A percentile compares a stretch with the other conserved stretches of the same genome.
phyloP scores from a whole-genome alignment of 1,140 invertebrate species.

The Ptiloglossa arizonensis region DNA sequence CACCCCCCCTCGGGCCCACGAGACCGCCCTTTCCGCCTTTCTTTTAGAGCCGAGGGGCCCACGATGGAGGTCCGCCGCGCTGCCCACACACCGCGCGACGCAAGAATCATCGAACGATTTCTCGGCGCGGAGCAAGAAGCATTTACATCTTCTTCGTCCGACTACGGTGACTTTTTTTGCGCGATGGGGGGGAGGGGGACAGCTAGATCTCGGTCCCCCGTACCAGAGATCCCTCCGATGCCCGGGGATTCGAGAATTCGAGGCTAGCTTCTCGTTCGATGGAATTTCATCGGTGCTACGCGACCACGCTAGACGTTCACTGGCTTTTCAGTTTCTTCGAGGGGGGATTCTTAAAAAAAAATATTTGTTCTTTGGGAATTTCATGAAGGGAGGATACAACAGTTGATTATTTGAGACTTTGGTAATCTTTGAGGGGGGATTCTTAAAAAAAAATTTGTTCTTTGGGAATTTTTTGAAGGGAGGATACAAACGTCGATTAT shows the following conservation, averaged over 20 bases:
- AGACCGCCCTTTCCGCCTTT: slow-evolving; percentile 63
- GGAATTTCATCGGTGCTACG: not conserved
- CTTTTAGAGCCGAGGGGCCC: slow-evolving; percentile 61
- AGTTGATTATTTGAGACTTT: no score
- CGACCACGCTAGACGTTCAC: no score
- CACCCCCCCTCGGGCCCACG: slow-evolving; percentile 30
- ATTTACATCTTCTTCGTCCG: slow-evolving; percentile 49
- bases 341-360: no score
- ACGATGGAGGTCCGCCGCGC: slow-evolving; percentile 60
- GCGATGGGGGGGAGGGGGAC: no score
- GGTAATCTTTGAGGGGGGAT: no score
- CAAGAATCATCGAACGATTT: slow-evolving; percentile 60
- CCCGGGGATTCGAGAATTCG: not conserved
- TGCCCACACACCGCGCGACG: slow-evolving; percentile 66
- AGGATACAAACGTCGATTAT: no score
- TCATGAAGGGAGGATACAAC: no score
- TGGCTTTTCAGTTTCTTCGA: no score
- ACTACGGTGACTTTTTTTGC: slow-evolving; percentile 12
- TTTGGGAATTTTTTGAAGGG: no score
- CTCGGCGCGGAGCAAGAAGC: slow-evolving; percentile 45
- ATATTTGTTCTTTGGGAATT: no score
- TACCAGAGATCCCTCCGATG: not conserved
- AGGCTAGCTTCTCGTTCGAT: slow-evolving; percentile 1
- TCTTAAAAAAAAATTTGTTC: no score
- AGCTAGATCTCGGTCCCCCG: not conserved